Evolutionary conservation across 1,140 invertebrate species (phyloP), one percentile per base, ranked within the genome.

Genomic region (Coptotermes formosanus): DNA sequence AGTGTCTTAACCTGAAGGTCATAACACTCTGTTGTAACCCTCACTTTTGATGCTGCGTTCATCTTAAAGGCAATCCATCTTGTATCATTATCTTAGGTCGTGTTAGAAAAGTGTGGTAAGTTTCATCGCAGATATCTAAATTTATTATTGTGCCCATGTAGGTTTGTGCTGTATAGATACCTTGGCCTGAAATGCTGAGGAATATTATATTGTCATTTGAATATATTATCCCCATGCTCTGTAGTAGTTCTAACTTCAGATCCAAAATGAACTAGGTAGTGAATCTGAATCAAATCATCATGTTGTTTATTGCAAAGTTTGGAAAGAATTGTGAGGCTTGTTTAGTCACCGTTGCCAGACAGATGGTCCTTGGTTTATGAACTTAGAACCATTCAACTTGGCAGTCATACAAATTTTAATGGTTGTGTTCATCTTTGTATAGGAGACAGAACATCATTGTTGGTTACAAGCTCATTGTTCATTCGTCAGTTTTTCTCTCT

Each of bases 241-340:
- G 25, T 64, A 64, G 12, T 64, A 64, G 21, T 75, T 75, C 64
- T 30, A 75, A 25, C 64, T 30, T 9, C 64, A 75, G 64, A 75
- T 75, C 64, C 64, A 30, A 75, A 75, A 75, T 75, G 64, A 25
- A n/a, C 25, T 64, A 64, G 59, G 25, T 19, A 25, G 59, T 64
- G 59, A n/a, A 75, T n/a, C 64, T n/a, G 64, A 75, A 75, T 75
- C n/a, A 75, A 30, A 75, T 75, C 64, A 75, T 75, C 64, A 75
- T 6, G n/a, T 16, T n/a, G 25, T 16, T 75, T n/a, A 75, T 75
- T 75, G 64, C 64, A 75, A 75, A 75, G 64, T 30, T 75, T 14
- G 25, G n/a, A 75, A 75, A 75, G 64, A 75, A n/a, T 75, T 75
- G 25, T n/a, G 64, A 75, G 64, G 64, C 64, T 75, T 25, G 25